A percentile compares a stretch with the other conserved stretches of the same genome.
These are phyloP conservation scores for Drosophila kanekoi DNA, from an alignment of 2,888 invertebrate genomes.

Conservation along the genomic window DNA sequence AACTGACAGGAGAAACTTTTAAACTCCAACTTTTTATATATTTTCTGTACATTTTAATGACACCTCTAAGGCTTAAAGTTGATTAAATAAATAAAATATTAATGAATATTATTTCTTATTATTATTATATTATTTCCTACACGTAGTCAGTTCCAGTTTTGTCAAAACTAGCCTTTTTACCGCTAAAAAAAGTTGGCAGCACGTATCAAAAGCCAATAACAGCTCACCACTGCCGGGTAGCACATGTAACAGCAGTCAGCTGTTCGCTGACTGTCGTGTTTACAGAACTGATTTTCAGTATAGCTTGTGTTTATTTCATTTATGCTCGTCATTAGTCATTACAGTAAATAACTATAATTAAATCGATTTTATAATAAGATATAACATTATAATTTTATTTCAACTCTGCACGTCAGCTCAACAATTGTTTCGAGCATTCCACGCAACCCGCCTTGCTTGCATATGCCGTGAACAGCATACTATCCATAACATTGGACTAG, in stretches of 20 bases:
- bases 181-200: background rate
- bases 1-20: too few relatives aligned
- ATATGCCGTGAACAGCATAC: conserved; percentile 3
- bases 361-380: too few relatives aligned
- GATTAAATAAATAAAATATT: background rate
- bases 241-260: conserved; percentile 1
- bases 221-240: background rate
- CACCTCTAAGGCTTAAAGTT: too few relatives aligned
- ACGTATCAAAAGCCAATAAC: background rate
- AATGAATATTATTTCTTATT: too few relatives aligned
- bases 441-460: background rate
- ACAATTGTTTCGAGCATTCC: too few relatives aligned
- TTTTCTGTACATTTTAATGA: too few relatives aligned
- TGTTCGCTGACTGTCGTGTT: background rate
- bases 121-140: too few relatives aligned
- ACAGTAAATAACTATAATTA: too few relatives aligned
- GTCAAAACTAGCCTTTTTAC: background rate
- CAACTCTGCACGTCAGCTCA: background rate
- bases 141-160: too few relatives aligned
- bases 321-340: background rate
- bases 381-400: too few relatives aligned
- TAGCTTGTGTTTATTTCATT: background rate
- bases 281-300: background rate
- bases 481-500: background rate
- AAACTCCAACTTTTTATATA: too few relatives aligned